phyloP scores from a whole-genome alignment of 2,888 invertebrate genomes.

The Caenorhabditis sinica region DNA sequence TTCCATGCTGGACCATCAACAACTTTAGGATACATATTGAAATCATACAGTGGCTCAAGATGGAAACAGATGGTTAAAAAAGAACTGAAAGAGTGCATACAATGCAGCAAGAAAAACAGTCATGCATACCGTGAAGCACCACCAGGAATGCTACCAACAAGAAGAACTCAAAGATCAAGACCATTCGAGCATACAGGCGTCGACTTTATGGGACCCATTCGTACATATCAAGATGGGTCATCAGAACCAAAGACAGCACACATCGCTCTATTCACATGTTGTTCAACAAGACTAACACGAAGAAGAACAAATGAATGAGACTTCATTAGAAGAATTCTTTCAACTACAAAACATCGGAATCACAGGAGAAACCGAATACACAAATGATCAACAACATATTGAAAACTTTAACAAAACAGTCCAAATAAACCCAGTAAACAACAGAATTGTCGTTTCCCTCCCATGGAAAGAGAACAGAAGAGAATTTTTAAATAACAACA shows the following conservation, averaged over 20 bases:
- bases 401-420: constrained; percentile 1
- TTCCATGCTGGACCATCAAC: constrained; percentile 35
- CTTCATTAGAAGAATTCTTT: background rate
- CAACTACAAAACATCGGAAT: constrained; percentile 17
- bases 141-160: too few species aligned
- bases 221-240: too few species aligned
- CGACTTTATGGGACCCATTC: too few species aligned
- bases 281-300: too few species aligned
- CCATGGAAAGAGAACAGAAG: background rate
- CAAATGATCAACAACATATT: constrained; percentile 9
- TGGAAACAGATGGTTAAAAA: constrained; percentile 21
- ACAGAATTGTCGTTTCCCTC: background rate
- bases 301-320: too few species aligned
- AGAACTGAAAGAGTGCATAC: background rate
- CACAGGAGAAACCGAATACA: background rate
- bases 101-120: too few species aligned
- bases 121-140: too few species aligned
- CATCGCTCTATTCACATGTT: too few species aligned
- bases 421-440: background rate
- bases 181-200: too few species aligned
- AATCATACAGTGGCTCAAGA: background rate
- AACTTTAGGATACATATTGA: constrained; percentile 2
- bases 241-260: too few species aligned
- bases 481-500: constrained; percentile 8
- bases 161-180: too few species aligned